Evolutionary conservation across 2,797 vertebrate genomes (phyloP).

Genomic region (Arctocebus calabarensis): DNA sequence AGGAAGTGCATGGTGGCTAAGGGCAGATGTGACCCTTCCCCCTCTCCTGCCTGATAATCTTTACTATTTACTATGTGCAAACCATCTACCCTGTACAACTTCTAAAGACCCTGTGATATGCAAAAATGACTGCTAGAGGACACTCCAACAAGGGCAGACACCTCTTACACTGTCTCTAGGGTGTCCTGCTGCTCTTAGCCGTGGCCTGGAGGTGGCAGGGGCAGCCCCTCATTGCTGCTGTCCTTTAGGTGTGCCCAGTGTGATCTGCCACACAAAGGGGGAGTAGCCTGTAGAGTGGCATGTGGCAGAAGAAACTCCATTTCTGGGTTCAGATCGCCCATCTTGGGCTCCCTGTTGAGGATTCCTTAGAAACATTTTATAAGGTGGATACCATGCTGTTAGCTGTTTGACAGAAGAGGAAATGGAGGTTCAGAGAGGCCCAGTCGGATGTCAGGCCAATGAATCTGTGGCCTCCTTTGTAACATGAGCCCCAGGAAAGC

Average conservation of each 20-base stretch:
- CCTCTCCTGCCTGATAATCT: neutral
- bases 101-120: neutral
- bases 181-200: rapidly evolving
- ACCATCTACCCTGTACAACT: neutral
- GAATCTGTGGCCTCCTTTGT: neutral
- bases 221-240: neutral
- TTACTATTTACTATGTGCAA: neutral
- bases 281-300: neutral
- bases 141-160: neutral
- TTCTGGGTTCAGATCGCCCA: neutral
- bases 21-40: neutral
- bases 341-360: neutral
- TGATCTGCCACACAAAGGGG: neutral
- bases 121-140: neutral
- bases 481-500: neutral
- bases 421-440: neutral
- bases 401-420: neutral
- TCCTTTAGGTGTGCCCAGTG: neutral
- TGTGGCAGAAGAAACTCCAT: neutral
- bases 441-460: neutral
- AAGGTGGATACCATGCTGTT: too few species aligned
- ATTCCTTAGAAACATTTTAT: neutral
- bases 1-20: neutral
- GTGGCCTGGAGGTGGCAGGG: neutral
- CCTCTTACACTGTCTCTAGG: neutral